A percentile compares a stretch with the other conserved stretches of the same genome.
These are phyloP conservation scores for Drosophila helvetica DNA, from an alignment of 2,888 invertebrate genomes.

Conservation along the genomic window DNA sequence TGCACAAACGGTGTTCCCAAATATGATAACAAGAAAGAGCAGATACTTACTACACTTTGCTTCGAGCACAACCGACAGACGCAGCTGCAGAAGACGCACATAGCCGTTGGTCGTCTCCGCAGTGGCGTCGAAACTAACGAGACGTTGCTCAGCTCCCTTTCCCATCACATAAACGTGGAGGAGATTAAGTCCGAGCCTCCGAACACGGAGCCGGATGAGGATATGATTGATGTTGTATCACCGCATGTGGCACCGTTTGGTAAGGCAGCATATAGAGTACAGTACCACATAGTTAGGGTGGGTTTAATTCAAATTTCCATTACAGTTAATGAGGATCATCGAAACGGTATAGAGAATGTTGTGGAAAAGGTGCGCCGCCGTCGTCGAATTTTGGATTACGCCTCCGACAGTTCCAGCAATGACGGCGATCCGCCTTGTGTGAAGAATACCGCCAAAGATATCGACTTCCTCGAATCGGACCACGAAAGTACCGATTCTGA, in stretches of 20 bases:
- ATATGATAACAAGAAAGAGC: constrained; percentile 89
- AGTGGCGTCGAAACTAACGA: constrained; percentile 88
- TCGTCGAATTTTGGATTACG: constrained; percentile 87
- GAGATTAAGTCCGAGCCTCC: constrained; percentile 69
- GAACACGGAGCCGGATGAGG: constrained; percentile 81
- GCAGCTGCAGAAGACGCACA: constrained; percentile 87
- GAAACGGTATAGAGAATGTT: constrained; percentile 85
- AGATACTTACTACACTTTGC: constrained; percentile 87
- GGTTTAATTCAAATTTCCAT: background rate
- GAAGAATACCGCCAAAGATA: constrained; percentile 87
- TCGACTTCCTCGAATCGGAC: constrained; percentile 89
- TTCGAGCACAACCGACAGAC: constrained; percentile 88
- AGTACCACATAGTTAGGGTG: background rate
- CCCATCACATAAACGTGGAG: constrained; percentile 86
- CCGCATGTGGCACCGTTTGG: constrained; percentile 86
- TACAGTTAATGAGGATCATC: constrained; percentile 81
- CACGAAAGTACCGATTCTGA: constrained; percentile 91
- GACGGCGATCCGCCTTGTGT: constrained; percentile 88
- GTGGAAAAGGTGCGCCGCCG: constrained; percentile 85
- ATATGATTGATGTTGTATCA: constrained; percentile 85
- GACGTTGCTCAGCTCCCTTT: constrained; percentile 87
- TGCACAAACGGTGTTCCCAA: constrained; percentile 92
- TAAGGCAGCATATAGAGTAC: constrained; percentile 76
- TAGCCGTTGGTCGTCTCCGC: constrained; percentile 86
- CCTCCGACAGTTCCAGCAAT: constrained; percentile 88